These are phyloP conservation scores for Acrocephalus kingi DNA, from an alignment of 2,113 vertebrate species.

Conservation along the genomic window DNA sequence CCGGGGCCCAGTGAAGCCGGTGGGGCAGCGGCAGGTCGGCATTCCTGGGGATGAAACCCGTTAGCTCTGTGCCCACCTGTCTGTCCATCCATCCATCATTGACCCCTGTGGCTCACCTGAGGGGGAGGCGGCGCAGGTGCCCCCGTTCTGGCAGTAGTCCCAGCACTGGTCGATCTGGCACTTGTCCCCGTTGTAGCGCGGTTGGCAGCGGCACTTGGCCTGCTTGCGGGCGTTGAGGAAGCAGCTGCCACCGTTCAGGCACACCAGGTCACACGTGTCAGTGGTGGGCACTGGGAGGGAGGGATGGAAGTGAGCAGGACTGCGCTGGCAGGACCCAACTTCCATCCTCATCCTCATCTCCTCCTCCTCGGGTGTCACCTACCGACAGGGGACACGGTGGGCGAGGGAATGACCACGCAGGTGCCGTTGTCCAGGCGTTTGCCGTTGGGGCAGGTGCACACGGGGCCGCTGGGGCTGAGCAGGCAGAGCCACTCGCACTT, in stretches of 20 bases:
- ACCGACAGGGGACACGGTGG: conserved; percentile 85
- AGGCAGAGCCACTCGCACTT: conserved; percentile 97
- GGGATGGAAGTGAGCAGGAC: background rate
- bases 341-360: background rate
- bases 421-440: conserved; percentile 90
- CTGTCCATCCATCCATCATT: rapidly evolving
- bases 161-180: conserved; percentile 93
- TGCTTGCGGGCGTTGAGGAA: conserved; percentile 90
- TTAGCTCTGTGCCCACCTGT: background rate
- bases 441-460: conserved; percentile 94
- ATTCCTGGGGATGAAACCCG: conserved; percentile 70
- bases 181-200: conserved; percentile 89
- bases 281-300: conserved; percentile 74
- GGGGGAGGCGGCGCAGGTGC: conserved; percentile 89
- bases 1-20: conserved; percentile 89
- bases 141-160: conserved; percentile 91
- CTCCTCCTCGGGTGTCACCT: background rate
- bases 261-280: conserved; percentile 84
- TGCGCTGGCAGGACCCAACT: rapidly evolving
- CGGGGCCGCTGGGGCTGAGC: conserved; percentile 93
- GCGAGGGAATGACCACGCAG: conserved; percentile 81
- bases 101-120: conserved; percentile 70
- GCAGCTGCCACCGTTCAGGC: conserved; percentile 91
- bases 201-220: conserved; percentile 94
- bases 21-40: conserved; percentile 92